These are phyloP conservation scores for Drosophila neocordata DNA, from an alignment of 1,140 invertebrate species.

Conservation along the genomic window DNA sequence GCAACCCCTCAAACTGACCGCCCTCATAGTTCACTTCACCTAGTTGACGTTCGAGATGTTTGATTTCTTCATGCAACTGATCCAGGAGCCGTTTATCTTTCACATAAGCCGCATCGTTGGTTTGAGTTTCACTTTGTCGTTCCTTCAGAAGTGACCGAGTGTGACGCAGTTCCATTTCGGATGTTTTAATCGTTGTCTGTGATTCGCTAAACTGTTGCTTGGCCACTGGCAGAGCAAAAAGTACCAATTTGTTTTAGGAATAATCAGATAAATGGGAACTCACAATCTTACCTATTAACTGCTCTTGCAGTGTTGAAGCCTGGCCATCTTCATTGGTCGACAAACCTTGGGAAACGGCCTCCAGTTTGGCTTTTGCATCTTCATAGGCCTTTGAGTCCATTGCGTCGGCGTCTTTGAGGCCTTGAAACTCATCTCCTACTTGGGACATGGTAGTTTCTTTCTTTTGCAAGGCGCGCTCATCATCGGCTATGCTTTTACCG, in stretches of 20 bases:
- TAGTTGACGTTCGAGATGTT: constrained; percentile 73
- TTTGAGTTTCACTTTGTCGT: constrained; percentile 88
- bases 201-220: constrained; percentile 90
- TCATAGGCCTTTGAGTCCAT: constrained; percentile 87
- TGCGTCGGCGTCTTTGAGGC: constrained; percentile 87
- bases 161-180: constrained; percentile 90
- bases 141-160: constrained; percentile 87
- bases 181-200: constrained; percentile 91
- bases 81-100: constrained; percentile 88
- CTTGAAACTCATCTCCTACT: constrained; percentile 87
- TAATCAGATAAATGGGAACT: too few species aligned
- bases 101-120: constrained; percentile 88
- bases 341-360: constrained; percentile 92
- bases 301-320: constrained; percentile 93
- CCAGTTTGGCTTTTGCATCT: constrained; percentile 90
- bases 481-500: constrained; percentile 88
- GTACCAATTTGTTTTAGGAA: background rate
- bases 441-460: constrained; percentile 89
- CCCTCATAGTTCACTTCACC: constrained; percentile 87
- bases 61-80: constrained; percentile 86
- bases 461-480: constrained; percentile 86
- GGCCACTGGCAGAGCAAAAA: constrained; percentile 84
- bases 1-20: constrained; percentile 85
- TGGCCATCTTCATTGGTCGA: constrained; percentile 91
- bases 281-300: constrained; percentile 89